Percentiles rank a stretch among this genome's conserved stretches.
Evolutionary conservation across 2,888 invertebrate genomes (phyloP).

Genomic region (Heteropelma amictum): DNA sequence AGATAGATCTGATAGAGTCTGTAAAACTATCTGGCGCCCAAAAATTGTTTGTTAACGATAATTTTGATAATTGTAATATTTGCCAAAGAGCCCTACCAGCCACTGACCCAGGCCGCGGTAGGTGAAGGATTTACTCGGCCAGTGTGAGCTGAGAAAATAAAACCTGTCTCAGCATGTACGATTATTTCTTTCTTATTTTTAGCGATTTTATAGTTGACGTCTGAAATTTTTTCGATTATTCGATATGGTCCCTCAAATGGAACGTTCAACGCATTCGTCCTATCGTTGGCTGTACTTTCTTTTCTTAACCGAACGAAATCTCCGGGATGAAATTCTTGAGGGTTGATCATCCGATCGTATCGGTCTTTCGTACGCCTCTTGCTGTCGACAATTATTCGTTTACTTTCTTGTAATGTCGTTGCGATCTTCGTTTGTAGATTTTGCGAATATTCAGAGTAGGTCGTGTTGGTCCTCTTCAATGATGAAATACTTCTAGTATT

Average conservation of each 20-base stretch:
- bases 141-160: too few relatives aligned
- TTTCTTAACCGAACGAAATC: conserved; percentile 28
- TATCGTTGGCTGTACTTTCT: conserved; percentile 25
- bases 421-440: not conserved
- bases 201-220: conserved; percentile 29
- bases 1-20: not conserved
- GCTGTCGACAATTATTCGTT: conserved; percentile 9
- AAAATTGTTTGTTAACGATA: too few relatives aligned
- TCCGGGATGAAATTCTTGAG: not conserved
- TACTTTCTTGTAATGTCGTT: not conserved
- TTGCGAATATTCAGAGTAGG: conserved; percentile 16
- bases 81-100: too few relatives aligned
- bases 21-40: not conserved
- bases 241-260: conserved; percentile 33
- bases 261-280: conserved; percentile 15
- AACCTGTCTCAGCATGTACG: too few relatives aligned
- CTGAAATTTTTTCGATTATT: conserved; percentile 11
- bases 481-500: conserved; percentile 1
- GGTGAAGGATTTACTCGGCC: too few relatives aligned
- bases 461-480: not conserved
- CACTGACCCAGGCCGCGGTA: too few relatives aligned
- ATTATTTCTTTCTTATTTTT: conserved; percentile 19
- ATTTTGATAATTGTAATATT: too few relatives aligned
- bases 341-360: conserved; percentile 24
- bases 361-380: conserved; percentile 19